These are phyloP conservation scores for Phania funesta DNA, from an alignment of 2,888 invertebrate genomes.

Conservation along the genomic window DNA sequence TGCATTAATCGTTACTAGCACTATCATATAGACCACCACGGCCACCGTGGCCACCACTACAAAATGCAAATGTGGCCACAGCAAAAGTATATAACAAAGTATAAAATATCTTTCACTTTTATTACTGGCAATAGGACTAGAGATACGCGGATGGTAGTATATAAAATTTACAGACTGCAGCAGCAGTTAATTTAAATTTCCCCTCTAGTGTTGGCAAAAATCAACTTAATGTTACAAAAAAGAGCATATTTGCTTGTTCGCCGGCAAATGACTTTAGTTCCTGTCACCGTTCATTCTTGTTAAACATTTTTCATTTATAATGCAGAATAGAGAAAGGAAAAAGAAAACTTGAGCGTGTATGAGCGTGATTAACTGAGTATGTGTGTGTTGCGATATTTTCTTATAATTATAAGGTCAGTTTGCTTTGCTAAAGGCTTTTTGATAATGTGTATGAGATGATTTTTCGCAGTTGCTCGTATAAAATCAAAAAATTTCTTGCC, in stretches of 20 bases:
- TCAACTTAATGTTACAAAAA: constrained; percentile 45
- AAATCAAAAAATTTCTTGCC: no score
- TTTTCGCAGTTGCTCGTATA: no score
- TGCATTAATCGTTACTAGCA: neutral
- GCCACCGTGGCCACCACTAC: neutral
- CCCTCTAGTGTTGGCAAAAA: constrained; percentile 49
- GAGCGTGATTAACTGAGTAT: no score
- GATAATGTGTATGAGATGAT: no score
- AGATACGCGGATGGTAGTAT: constrained; percentile 15
- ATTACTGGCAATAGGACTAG: neutral
- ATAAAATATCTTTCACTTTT: neutral
- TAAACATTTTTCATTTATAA: neutral
- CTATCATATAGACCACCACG: neutral
- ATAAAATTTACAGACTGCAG: constrained; percentile 42
- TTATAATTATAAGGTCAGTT: no score
- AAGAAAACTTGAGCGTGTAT: no score
- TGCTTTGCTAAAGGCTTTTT: no score
- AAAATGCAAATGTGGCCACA: constrained; percentile 39
- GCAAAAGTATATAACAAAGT: neutral
- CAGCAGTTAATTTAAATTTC: constrained; percentile 58
- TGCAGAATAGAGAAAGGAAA: no score
- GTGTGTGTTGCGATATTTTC: no score
- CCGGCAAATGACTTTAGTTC: neutral
- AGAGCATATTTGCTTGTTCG: neutral
- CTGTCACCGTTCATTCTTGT: neutral